Conservation (phyloP, 2,888 invertebrate species). For the Morpho helenor region DNA sequence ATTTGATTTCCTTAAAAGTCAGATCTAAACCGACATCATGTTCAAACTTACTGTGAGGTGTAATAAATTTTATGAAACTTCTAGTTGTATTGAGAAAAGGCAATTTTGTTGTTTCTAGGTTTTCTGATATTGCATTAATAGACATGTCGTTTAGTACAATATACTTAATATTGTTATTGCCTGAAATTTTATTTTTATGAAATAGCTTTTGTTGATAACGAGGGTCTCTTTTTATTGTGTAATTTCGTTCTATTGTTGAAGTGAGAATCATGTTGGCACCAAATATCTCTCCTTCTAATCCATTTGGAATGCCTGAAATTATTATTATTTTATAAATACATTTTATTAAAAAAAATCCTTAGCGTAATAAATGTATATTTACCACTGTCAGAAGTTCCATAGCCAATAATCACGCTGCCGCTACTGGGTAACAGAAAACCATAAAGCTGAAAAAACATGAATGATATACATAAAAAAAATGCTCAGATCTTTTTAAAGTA, state of each 20-base stretch:
- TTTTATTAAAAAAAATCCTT: background rate
- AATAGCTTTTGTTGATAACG: constrained; percentile 48
- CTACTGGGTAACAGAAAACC: constrained; percentile 76
- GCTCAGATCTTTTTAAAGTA: background rate
- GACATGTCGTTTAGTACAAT: constrained; percentile 52
- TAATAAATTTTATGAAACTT: constrained; percentile 40
- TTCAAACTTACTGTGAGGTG: constrained; percentile 41
- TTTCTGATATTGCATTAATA: constrained; percentile 45
- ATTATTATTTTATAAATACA: background rate
- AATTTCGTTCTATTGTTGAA: constrained; percentile 74
- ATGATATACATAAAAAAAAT: constrained; percentile 1
- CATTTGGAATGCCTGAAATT: constrained; percentile 77
- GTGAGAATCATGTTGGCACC: constrained; percentile 82
- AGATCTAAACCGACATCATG: constrained; percentile 40
- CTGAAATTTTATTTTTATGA: constrained; percentile 47
- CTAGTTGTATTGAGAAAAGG: constrained; percentile 29
- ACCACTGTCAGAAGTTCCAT: constrained; percentile 83
- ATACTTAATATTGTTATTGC: constrained; percentile 42
- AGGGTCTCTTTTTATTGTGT: constrained; percentile 45
- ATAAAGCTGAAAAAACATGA: constrained; percentile 59
- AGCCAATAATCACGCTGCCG: constrained; percentile 84
- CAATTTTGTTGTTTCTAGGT: constrained; percentile 38
- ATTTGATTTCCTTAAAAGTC: constrained; percentile 25
- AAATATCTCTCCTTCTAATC: constrained; percentile 83
- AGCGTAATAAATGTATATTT: constrained; percentile 34